A percentile compares a stretch with the other conserved stretches of the same genome.
phyloP scores from a whole-genome alignment of 2,888 invertebrate genomes.

The Dascillus cervinus region DNA sequence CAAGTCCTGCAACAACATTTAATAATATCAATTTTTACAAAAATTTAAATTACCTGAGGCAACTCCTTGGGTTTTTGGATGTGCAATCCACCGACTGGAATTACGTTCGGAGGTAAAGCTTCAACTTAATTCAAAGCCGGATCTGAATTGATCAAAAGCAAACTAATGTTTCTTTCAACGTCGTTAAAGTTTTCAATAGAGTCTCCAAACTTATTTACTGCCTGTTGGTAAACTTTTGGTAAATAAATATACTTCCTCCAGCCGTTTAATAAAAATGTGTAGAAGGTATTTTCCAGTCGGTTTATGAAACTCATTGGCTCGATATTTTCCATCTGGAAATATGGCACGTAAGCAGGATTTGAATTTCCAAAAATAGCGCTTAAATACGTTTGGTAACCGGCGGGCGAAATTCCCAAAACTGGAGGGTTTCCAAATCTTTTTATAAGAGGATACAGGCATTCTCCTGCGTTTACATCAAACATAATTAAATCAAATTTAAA shows the following conservation, averaged over 20 bases:
- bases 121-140: conserved; percentile 28
- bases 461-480: conserved; percentile 18
- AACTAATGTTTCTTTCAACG: conserved; percentile 24
- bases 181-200: conserved; percentile 21
- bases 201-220: conserved; percentile 22
- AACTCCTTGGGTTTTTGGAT: conserved; percentile 23
- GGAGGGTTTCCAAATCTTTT: conserved; percentile 21
- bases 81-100: conserved; percentile 36
- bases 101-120: conserved; percentile 34
- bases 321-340: conserved; percentile 15
- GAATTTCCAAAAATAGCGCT: conserved; percentile 22
- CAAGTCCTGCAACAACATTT: conserved; percentile 25
- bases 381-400: conserved; percentile 7
- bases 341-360: conserved; percentile 25
- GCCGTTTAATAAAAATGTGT: conserved; percentile 8
- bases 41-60: conserved; percentile 23
- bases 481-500: conserved; percentile 23
- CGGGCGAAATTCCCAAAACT: conserved; percentile 17
- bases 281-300: conserved; percentile 21
- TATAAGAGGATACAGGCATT: conserved; percentile 20
- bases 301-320: conserved; percentile 23
- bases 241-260: conserved; percentile 12
- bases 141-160: conserved; percentile 30
- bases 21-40: neutral
- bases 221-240: conserved; percentile 16